Percentiles rank a stretch among this genome's conserved stretches.
Evolutionary conservation across 2,113 vertebrate species (phyloP).

Genomic region (Cynocephalus volans): DNA sequence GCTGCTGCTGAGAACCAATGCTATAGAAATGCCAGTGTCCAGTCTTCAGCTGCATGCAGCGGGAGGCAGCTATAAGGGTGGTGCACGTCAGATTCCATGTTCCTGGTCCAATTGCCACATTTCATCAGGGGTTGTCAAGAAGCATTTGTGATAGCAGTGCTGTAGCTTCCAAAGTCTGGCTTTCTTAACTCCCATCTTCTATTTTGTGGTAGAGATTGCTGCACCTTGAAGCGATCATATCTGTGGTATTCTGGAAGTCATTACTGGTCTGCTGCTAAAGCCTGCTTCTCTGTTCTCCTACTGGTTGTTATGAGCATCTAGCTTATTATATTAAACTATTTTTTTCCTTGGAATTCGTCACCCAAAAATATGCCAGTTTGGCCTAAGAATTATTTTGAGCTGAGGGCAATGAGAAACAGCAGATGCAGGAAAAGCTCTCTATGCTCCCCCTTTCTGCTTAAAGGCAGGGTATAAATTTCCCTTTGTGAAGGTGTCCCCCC

Average conservation of each 20-base stretch:
- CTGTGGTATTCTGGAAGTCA: not conserved
- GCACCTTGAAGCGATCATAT: not conserved
- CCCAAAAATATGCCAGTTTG: conserved; percentile 12
- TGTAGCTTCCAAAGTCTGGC: not conserved
- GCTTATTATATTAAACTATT: not conserved
- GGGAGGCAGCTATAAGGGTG: not conserved
- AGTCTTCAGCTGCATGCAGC: not conserved
- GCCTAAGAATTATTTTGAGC: not conserved
- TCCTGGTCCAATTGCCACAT: not conserved
- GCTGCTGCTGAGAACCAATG: not conserved
- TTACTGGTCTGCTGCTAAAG: not conserved
- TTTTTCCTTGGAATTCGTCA: not conserved
- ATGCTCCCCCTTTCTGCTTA: not conserved
- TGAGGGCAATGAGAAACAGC: conserved; percentile 5
- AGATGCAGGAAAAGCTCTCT: not conserved
- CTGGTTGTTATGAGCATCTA: not conserved
- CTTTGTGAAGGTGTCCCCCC: not conserved
- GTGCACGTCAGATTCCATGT: not conserved
- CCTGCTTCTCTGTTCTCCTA: not conserved
- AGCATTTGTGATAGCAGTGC: not conserved
- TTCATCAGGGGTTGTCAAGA: not conserved
- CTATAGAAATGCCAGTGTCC: not conserved
- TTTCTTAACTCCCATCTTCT: not conserved
- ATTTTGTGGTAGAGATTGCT: not conserved
- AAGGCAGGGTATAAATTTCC: not conserved